These are phyloP conservation scores for Aphelenchoides fujianensis DNA, from an alignment of 1,140 invertebrate species.

Conservation along the genomic window DNA sequence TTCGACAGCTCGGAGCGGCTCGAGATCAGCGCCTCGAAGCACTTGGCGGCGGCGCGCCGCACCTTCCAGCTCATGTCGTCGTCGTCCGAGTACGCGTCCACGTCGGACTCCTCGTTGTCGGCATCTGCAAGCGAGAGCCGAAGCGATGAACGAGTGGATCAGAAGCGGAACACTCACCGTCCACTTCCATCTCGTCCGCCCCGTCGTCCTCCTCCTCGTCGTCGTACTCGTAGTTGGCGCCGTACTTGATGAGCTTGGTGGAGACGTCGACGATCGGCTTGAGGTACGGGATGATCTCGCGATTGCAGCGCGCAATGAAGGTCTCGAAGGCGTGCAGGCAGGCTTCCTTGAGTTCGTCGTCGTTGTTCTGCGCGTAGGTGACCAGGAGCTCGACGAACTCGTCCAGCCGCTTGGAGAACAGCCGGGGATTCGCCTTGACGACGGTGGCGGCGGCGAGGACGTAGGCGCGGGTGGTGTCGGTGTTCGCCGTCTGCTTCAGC, in stretches of 20 bases:
- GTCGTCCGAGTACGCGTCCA: conserved; percentile 69
- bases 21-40: conserved; percentile 80
- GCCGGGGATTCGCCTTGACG: conserved; percentile 2
- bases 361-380: conserved; percentile 35
- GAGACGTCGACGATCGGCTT: conserved; percentile 25
- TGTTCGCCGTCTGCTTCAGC: conserved; percentile 20
- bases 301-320: conserved; percentile 44
- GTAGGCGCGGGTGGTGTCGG: conserved; percentile 38
- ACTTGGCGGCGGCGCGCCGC: conserved; percentile 89
- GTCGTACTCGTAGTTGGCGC: conserved; percentile 61
- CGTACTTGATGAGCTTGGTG: conserved; percentile 41
- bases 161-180: conserved; percentile 10
- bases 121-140: conserved; percentile 67
- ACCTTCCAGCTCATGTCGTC: conserved; percentile 99
- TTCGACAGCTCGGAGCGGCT: too few species aligned
- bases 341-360: conserved; percentile 56
- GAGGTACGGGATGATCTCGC: conserved; percentile 34
- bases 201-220: conserved; percentile 31
- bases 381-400: conserved; percentile 23
- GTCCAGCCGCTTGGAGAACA: background rate
- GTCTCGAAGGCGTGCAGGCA: conserved; percentile 51
- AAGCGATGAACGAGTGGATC: conserved; percentile 4
- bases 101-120: conserved; percentile 62
- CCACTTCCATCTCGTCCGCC: conserved; percentile 48
- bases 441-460: conserved; percentile 30